phyloP scores from a whole-genome alignment of 2,888 invertebrate genomes.

The Uloborus plumipes region DNA sequence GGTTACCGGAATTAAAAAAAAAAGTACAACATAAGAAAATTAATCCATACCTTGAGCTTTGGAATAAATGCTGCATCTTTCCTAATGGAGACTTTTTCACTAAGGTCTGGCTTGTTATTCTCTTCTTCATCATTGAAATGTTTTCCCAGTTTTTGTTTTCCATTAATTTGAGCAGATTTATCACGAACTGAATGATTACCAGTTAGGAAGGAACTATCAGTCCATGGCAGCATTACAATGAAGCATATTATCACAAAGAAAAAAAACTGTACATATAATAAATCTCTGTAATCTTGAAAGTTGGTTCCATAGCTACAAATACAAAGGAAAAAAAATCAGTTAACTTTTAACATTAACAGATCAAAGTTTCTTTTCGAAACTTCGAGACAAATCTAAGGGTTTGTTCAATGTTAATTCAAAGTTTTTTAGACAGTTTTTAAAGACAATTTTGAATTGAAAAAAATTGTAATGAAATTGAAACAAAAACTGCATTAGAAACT shows the following conservation, averaged over 20 bases:
- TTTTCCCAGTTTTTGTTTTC: constrained; percentile 12
- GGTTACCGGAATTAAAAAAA: no score
- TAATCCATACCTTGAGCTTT: constrained; percentile 33
- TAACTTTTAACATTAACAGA: no score
- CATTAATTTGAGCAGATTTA: constrained; percentile 24
- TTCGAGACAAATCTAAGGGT: no score
- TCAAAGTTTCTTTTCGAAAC: no score
- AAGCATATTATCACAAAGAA: constrained; percentile 54
- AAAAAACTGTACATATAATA: constrained; percentile 52
- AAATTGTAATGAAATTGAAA: no score
- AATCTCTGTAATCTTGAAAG: constrained; percentile 55
- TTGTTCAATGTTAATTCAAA: no score
- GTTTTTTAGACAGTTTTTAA: no score
- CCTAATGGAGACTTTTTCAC: background rate
- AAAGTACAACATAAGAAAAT: no score
- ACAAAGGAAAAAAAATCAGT: background rate
- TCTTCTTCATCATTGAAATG: constrained; percentile 3
- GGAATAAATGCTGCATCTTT: constrained; percentile 32
- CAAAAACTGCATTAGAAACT: no score
- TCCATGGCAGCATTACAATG: constrained; percentile 55
- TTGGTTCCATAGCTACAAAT: constrained; percentile 58
- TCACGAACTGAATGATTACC: constrained; percentile 5
- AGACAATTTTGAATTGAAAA: no score
- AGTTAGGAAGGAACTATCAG: constrained; percentile 49
- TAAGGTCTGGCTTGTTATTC: constrained; percentile 1